A percentile compares a stretch with the other conserved stretches of the same genome.
Evolutionary conservation across 1,140 invertebrate genomes (phyloP).

Genomic region (Coptotermes formosanus): DNA sequence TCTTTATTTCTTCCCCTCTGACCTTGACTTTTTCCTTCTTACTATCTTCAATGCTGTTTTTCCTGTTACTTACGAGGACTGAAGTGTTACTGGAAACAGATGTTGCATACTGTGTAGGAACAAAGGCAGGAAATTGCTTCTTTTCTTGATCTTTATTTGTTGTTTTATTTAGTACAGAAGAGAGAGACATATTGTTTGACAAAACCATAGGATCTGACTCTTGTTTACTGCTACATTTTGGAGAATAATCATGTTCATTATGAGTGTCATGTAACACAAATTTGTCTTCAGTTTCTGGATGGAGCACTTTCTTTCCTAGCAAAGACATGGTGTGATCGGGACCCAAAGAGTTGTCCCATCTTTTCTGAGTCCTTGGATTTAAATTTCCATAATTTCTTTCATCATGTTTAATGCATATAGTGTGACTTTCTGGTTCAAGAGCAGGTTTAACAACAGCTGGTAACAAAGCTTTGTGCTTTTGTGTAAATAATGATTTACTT

Average conservation of each 20-base stretch:
- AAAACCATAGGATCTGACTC: not conserved
- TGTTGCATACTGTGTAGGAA: not conserved
- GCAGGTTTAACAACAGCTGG: not conserved
- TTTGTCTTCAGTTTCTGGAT: not conserved
- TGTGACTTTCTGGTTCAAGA: not conserved
- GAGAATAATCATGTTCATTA: not conserved
- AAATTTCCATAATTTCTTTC: conserved; percentile 5
- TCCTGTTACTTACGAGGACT: not conserved
- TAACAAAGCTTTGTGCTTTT: not conserved
- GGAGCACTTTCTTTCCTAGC: not conserved
- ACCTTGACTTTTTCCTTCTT: not conserved
- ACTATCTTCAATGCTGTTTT: not conserved
- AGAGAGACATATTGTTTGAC: not conserved
- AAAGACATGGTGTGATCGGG: not conserved
- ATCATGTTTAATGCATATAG: not conserved
- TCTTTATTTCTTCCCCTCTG: not conserved
- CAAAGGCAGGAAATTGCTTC: not conserved
- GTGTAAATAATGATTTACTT: not conserved
- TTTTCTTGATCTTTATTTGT: not conserved
- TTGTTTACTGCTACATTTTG: not conserved
- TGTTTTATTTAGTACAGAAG: not conserved
- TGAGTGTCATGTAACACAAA: not conserved
- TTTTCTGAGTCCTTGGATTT: not conserved
- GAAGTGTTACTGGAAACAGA: not conserved
- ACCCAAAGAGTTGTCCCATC: not conserved